Base-by-base conservation (phyloP, 2,888 invertebrate genomes). In the Orthonevra nobilis region DNA sequence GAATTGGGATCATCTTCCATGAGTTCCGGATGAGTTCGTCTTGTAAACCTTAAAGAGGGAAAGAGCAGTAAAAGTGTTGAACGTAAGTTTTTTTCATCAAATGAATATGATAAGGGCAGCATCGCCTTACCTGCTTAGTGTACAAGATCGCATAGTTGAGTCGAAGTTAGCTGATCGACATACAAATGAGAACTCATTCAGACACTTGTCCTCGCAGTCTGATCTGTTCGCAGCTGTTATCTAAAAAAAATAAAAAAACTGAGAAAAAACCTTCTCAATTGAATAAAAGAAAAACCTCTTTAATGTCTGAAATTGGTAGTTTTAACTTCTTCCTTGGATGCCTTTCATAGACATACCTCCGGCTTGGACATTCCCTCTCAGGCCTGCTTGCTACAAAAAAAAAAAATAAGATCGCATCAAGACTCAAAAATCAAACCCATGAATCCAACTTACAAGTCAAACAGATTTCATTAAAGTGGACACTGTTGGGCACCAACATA, bases 391-490 rank as follows among this genome's bases (percentile, higher is more conserved):
- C 94, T 94, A 83, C 4, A 64, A 81, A 38, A 69, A 61, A 44
- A 26, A 32, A 30, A 48, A n/a, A n/a, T 12, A 32, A 20, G 2
- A 12, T 10, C 17, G 34, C 26, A 17, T 9, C 40, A 3, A 28
- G 34, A 52, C 14, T 54, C 12, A 32, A 46, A 9, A 17, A 5
- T 54, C 36, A 19, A 58, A 54, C 15, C 10, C 15, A 19, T 9
- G n/a, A n/a, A n/a, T 1, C 12, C 7, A 69, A 91, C 95, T 93
- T 90, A 96, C 96, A 96, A 36, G 95, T 93, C 58, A 96, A 91
- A 87, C 96, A 96, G 72, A 96, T 94, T 91, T 96, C 96, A 60
- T 95, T 95, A 86, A 96, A 96, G 86, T 96, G 96, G 2, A 96
- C 95, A 85, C 95, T 95, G 83, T 96, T 96, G 0, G 96, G 96